phyloP scores from a whole-genome alignment of 2,113 vertebrate genomes.

The Pituophis catenifer region DNA sequence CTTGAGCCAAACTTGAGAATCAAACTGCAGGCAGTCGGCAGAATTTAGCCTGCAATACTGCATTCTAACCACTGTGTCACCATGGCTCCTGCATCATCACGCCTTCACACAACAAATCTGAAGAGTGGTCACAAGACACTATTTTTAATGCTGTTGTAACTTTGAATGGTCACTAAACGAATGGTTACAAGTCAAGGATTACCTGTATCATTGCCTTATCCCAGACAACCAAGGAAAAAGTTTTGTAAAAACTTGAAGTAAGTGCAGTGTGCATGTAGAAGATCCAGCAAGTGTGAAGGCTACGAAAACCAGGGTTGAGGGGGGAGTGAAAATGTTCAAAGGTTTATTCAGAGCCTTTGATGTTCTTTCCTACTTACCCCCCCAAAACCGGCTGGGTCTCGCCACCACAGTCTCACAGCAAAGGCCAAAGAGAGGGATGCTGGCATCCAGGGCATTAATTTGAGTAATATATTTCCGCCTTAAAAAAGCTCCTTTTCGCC shows the following conservation, averaged over 20 bases:
- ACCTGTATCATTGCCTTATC: not conserved
- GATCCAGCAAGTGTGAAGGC: not conserved
- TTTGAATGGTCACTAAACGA: too few species aligned
- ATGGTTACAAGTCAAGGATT: too few species aligned
- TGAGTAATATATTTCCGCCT: not conserved
- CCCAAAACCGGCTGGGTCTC: not conserved
- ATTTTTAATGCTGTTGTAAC: too few species aligned
- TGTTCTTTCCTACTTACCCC: not conserved
- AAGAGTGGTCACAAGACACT: too few species aligned
- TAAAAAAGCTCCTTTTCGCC: not conserved
- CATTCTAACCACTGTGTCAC: too few species aligned
- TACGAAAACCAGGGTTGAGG: not conserved
- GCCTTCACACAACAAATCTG: too few species aligned
- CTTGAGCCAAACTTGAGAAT: too few species aligned
- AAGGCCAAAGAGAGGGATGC: not conserved
- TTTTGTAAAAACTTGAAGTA: not conserved
- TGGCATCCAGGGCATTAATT: not conserved
- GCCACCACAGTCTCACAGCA: not conserved
- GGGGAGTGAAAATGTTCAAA: not conserved
- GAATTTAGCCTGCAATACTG: too few species aligned
- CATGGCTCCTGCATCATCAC: too few species aligned
- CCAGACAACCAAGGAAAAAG: not conserved
- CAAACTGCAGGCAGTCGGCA: too few species aligned
- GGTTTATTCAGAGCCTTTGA: not conserved
- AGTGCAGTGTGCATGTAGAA: not conserved